Evolutionary conservation across 2,113 vertebrate genomes (phyloP), one percentile per base, ranked within the genome.

Genomic region (Camelus dromedarius): DNA sequence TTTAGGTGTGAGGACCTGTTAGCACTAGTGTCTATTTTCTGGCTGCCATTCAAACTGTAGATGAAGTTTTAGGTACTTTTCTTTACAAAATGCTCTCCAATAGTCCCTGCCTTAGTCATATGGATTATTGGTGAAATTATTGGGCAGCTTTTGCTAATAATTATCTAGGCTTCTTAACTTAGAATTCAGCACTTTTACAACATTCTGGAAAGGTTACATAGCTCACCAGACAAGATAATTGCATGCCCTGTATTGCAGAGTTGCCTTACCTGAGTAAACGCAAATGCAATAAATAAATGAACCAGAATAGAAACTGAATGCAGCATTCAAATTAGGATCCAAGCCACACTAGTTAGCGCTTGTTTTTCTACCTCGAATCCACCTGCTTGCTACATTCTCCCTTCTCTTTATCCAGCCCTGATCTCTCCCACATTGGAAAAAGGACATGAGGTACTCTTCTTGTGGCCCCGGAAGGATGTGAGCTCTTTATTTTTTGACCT

Each of bases 401-500:
- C 26, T 66, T 58, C 54, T 35, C 80, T 64, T 80, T 75, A 38
- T 72, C 76, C 0, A 1, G 46, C 32, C 35, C 42, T 16, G 32
- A 56, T 75, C 62, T 26, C 66, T 91, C 85, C 26, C 52, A 46
- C 77, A 24, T 10, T 24, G 28, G 58, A 38, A 38, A n/a, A 60
- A 32, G 35, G 72, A 86, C 89, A 30, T 58, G 10, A 9, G 48
- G 64, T 1, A 0, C 83, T 54, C 19, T 80, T 62, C n/a, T 91
- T 24, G n/a, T 9, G 32, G 58, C n/a, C 56, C n/a, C 67, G 1
- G 5, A 28, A 60, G 50, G 52, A 52, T 8, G 35, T 24, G 30
- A 64, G 46, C 46, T 67, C 60, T 77, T 83, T 93, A 35, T 70
- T 94, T 90, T 90, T 35, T 69, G 95, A 66, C 90, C 80, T 69